phyloP scores from a whole-genome alignment of 2,113 vertebrate species.

The Ptyas mucosa region DNA sequence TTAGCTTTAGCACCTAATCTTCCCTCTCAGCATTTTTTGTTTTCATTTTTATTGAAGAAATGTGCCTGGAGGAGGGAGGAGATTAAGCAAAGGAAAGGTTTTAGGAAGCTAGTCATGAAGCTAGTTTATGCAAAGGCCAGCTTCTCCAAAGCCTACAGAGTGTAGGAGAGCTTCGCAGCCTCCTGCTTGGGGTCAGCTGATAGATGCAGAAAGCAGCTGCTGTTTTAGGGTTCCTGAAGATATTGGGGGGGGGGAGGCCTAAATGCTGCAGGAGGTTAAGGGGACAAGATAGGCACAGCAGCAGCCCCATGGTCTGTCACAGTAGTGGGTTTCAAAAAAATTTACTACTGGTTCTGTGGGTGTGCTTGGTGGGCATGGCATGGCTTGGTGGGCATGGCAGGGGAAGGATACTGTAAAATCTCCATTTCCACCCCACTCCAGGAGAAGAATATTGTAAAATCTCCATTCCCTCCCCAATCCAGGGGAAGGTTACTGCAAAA shows the following conservation, averaged over 20 bases:
- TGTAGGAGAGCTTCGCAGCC: not conserved
- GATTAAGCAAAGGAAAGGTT: not conserved
- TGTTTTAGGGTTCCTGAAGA: not conserved
- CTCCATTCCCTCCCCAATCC: too few relatives aligned
- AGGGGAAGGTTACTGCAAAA: too few relatives aligned
- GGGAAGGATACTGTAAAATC: too few relatives aligned
- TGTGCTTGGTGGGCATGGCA: too few relatives aligned
- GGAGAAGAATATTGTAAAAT: too few relatives aligned
- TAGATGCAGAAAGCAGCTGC: too few relatives aligned
- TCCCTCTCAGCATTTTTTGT: not conserved
- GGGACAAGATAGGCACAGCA: not conserved
- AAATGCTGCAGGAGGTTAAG: not conserved
- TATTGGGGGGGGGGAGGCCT: too few relatives aligned
- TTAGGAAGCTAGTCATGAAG: not conserved
- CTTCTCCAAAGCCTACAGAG: not conserved
- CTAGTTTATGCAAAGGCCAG: not conserved
- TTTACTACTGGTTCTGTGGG: too few relatives aligned
- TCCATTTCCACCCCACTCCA: too few relatives aligned
- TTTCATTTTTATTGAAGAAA: not conserved
- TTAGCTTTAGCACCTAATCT: not conserved
- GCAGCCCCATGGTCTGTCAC: not conserved
- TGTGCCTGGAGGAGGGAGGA: not conserved
- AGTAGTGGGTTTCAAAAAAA: too few relatives aligned
- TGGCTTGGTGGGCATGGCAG: too few relatives aligned
- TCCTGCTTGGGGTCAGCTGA: not conserved